phyloP scores from a whole-genome alignment of 2,888 invertebrate species.

The Glaucopsyche alexis region DNA sequence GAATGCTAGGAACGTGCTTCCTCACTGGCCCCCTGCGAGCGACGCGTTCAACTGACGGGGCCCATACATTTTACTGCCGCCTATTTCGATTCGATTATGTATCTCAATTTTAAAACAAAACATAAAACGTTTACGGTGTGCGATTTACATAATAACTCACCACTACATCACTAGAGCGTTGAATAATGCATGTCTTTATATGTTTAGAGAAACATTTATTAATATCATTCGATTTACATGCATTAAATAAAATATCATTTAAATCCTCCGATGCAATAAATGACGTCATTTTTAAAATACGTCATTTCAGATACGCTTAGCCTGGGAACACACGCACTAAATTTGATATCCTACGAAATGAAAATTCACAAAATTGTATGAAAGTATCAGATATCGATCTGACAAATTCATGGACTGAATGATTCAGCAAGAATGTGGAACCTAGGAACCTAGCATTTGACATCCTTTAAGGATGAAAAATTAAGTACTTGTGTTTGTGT shows the following conservation, averaged over 20 bases:
- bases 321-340: too few species aligned
- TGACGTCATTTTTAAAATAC: too few species aligned
- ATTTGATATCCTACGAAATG: too few species aligned
- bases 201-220: not conserved
- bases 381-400: too few species aligned
- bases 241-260: not conserved
- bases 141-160: constrained; percentile 12
- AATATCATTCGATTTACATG: not conserved
- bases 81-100: constrained; percentile 69
- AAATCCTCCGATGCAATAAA: not conserved
- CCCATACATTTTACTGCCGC: constrained; percentile 66
- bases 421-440: too few species aligned
- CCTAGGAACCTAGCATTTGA: too few species aligned
- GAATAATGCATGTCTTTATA: not conserved
- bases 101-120: constrained; percentile 56
- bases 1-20: constrained; percentile 74
- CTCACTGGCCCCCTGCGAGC: constrained; percentile 67
- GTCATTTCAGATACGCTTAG: too few species aligned
- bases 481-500: too few species aligned
- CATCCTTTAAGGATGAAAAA: too few species aligned
- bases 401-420: too few species aligned
- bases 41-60: constrained; percentile 58
- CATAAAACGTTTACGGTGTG: not conserved
- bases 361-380: too few species aligned
- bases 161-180: not conserved